Evolutionary conservation across 1,140 invertebrate genomes (phyloP), one percentile per base, ranked within the genome.

Genomic region (Bactericera cockerelli): DNA sequence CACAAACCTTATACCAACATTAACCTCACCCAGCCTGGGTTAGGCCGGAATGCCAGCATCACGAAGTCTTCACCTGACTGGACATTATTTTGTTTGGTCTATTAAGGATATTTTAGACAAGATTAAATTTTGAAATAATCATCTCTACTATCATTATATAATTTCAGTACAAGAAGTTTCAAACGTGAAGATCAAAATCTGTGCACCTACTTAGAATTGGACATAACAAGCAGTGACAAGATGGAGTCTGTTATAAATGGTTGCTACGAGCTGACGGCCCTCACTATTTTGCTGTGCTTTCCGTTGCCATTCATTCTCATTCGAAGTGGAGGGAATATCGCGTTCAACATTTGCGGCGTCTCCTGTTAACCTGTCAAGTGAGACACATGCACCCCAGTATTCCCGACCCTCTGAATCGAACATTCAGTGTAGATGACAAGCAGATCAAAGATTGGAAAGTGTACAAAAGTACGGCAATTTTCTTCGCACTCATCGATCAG

Each of bases 221-320:
- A 77, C 8, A 66, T 79, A 16, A 66, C 63, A 1, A 66, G 79
- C 19, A 66, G 63, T 1, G 76, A 79, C 1, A 71, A 78, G 26
- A 4, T n/a, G n/a, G n/a, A n/a, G n/a, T n/a, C n/a, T n/a, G 80
- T 82, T 79, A 72, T 94, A 1, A 90, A 95, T 67, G 84, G 79
- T 24, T 81, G 82, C 59, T 93, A 87, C 68, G 91, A 94, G 65
- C 87, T 1, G 93, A 97, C 64, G 89, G 92, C 1, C 83, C 90
- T 1, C 76, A 90, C 3, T 98, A 93, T 73, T 93, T 85, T 77
- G 74, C 81, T 49, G 83, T 83, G 2, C 77, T 96, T 67, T 82
- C 84, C 39, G 70, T 95, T 8, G 77, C 92, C 33, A 71, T 98
- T 19, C 79, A 87, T 64, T 80, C 86, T 19, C 81, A 81, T 1